Evolutionary conservation across 2,888 invertebrate genomes (phyloP).

Genomic region (Aleiodes leptofemur): DNA sequence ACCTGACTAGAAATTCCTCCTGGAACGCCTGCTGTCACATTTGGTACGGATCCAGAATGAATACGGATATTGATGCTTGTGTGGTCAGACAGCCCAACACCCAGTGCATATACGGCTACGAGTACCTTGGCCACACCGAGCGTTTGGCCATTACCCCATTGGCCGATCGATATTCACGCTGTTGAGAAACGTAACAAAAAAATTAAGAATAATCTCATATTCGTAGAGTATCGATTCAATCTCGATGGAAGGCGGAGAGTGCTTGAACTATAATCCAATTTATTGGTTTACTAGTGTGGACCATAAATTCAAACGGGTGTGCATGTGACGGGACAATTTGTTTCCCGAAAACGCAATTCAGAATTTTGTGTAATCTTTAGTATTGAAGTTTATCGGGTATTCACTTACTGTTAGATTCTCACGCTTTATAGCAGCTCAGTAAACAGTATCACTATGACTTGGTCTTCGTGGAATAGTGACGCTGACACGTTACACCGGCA

Average conservation of each 20-base stretch:
- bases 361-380: conserved; percentile 59
- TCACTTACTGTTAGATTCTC: conserved; percentile 78
- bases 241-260: conserved; percentile 68
- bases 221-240: conserved; percentile 69
- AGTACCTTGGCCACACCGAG: conserved; percentile 94
- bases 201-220: conserved; percentile 52
- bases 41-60: too few relatives aligned
- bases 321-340: conserved; percentile 51
- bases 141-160: conserved; percentile 92
- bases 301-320: conserved; percentile 55
- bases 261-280: conserved; percentile 62
- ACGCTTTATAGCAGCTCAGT: conserved; percentile 91
- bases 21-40: too few relatives aligned
- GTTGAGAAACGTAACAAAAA: conserved; percentile 22
- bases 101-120: conserved; percentile 87
- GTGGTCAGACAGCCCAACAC: conserved; percentile 91
- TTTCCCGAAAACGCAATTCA: conserved; percentile 54
- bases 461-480: conserved; percentile 92
- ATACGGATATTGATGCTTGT: conserved; percentile 84
- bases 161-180: conserved; percentile 83
- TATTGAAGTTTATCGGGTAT: conserved; percentile 52
- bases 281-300: conserved; percentile 60
- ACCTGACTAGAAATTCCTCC: too few relatives aligned
- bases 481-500: conserved; percentile 88
- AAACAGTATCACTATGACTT: conserved; percentile 95